These are phyloP conservation scores for Sebastes alutus DNA, from an alignment of 2,797 vertebrate species.

Conservation along the genomic window DNA sequence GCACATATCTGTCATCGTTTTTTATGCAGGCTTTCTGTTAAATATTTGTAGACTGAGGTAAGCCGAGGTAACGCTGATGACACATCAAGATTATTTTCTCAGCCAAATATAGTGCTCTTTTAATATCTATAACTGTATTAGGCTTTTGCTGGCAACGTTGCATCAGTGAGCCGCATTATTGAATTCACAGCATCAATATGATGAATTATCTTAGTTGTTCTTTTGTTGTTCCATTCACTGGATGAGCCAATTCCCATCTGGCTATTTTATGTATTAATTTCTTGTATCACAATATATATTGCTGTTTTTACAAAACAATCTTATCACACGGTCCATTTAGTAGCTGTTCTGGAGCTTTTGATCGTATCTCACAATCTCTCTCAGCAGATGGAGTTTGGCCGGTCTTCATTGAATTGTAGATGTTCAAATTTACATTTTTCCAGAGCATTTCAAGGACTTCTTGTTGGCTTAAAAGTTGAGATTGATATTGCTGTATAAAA, in stretches of 20 bases:
- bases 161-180: neutral
- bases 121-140: neutral
- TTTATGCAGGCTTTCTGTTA: slow-evolving; percentile 6
- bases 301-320: neutral
- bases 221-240: neutral
- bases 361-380: neutral
- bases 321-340: neutral
- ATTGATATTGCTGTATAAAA: neutral
- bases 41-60: neutral
- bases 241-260: neutral
- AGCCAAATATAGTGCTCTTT: neutral
- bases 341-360: neutral
- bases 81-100: neutral
- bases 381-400: neutral
- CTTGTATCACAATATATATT: neutral
- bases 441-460: slow-evolving; percentile 4
- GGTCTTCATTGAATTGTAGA: neutral
- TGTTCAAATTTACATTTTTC: slow-evolving; percentile 6
- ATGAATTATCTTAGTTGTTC: neutral
- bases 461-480: neutral
- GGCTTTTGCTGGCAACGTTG: neutral
- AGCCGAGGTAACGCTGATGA: neutral
- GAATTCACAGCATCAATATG: neutral
- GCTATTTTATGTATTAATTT: neutral
- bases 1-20: neutral